Conservation (phyloP, 1,140 invertebrate species). For the Melitaea cinxia region DNA sequence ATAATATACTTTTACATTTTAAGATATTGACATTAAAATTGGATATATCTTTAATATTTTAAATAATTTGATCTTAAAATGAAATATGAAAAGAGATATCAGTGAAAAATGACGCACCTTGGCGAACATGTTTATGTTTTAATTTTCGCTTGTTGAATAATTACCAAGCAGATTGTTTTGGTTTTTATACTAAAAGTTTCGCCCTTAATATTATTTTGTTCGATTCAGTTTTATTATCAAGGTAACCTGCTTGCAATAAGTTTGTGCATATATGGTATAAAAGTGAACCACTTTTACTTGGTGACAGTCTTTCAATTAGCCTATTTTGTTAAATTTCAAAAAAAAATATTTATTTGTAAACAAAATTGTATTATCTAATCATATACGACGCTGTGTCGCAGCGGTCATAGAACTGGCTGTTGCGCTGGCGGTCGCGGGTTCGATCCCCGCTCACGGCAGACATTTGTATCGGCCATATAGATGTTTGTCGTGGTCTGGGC, state of each 20-base stretch:
- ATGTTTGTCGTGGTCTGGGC: no score
- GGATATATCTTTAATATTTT: not conserved
- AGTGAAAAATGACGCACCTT: slow-evolving; percentile 22
- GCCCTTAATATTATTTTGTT: slow-evolving; percentile 10
- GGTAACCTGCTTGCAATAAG: slow-evolving; percentile 17
- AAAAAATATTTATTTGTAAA: no score
- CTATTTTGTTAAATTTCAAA: not conserved
- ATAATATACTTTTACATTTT: not conserved
- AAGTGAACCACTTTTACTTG: not conserved
- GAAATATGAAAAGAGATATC: no score
- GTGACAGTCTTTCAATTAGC: slow-evolving; percentile 21
- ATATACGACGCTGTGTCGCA: not conserved
- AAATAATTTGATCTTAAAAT: no score
- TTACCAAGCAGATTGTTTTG: slow-evolving; percentile 13
- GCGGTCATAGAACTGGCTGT: no score
- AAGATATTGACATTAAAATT: not conserved
- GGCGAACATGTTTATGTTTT: slow-evolving; percentile 32
- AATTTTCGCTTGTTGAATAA: slow-evolving; percentile 20
- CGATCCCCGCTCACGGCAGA: no score
- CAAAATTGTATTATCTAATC: not conserved
- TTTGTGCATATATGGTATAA: slow-evolving; percentile 16
- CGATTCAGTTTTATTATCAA: slow-evolving; percentile 33
- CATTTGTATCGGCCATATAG: no score
- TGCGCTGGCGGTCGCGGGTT: no score
- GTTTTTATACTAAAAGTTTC: slow-evolving; percentile 33